phyloP scores from a whole-genome alignment of 2,113 vertebrate species.

The Micronycteris hirsuta region DNA sequence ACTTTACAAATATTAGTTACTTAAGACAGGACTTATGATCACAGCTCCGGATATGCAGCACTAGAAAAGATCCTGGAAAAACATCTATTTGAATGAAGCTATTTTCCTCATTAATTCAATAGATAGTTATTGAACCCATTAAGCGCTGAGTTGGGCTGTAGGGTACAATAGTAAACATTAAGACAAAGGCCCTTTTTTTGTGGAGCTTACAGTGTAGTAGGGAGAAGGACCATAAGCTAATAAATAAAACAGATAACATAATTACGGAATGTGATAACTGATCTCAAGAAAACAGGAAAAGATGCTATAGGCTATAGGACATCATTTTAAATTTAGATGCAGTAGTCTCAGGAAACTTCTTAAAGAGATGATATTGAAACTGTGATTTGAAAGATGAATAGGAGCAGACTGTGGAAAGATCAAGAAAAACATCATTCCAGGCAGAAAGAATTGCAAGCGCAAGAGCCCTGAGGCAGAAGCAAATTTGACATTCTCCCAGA shows the following conservation, averaged over 20 bases:
- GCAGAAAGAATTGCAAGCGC: neutral
- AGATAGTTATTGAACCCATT: neutral
- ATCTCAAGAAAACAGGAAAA: slow-evolving; percentile 28
- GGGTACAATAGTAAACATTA: neutral
- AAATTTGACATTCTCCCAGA: neutral
- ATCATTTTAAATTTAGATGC: slow-evolving; percentile 5
- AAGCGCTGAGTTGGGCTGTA: neutral
- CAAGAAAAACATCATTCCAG: neutral
- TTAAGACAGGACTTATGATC: slow-evolving; percentile 32
- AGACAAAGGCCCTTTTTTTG: neutral
- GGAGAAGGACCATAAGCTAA: neutral
- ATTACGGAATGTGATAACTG: neutral
- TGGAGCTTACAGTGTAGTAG: neutral
- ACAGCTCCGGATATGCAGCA: neutral
- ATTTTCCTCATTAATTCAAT: neutral
- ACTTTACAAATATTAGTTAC: slow-evolving; percentile 41
- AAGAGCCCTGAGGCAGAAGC: neutral
- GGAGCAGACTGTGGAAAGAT: neutral
- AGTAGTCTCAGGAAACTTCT: neutral
- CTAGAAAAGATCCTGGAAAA: slow-evolving; percentile 14
- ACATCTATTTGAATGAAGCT: slow-evolving; percentile 23
- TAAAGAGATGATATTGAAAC: neutral
- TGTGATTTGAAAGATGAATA: neutral
- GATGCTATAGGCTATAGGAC: neutral
- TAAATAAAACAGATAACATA: slow-evolving; percentile 1